These are phyloP conservation scores for Corythoichthys intestinalis DNA, from an alignment of 2,113 vertebrate species.

Conservation along the genomic window DNA sequence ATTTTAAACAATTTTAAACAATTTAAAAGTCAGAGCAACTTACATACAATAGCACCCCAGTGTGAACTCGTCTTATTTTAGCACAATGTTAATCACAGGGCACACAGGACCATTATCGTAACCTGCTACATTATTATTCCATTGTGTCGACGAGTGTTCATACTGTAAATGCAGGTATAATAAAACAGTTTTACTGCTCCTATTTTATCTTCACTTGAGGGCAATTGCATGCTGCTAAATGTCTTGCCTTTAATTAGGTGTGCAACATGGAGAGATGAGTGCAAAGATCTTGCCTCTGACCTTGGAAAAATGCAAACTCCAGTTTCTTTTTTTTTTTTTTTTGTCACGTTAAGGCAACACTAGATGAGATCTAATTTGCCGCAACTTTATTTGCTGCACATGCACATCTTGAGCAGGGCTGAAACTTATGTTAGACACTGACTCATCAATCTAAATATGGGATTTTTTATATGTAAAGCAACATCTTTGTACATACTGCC, in stretches of 20 bases:
- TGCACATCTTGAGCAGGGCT: constrained; percentile 24
- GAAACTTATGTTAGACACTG: constrained; percentile 13
- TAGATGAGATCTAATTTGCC: constrained; percentile 26
- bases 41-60: not conserved
- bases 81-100: constrained; percentile 1
- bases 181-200: not conserved
- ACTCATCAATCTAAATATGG: constrained; percentile 25
- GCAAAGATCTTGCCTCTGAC: not conserved
- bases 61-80: not conserved
- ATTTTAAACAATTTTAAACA: not conserved
- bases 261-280: not conserved
- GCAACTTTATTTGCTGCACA: constrained; percentile 19
- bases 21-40: not conserved
- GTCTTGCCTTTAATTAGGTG: constrained; percentile 3
- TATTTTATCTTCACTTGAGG: not conserved
- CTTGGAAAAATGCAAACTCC: constrained; percentile 22
- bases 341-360: constrained; percentile 16
- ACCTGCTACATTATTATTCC: not conserved
- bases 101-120: constrained; percentile 4
- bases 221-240: constrained; percentile 2
- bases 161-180: constrained; percentile 3
- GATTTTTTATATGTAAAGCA: not conserved
- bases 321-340: constrained; percentile 10
- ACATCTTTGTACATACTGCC: not conserved
- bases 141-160: constrained; percentile 1